Evolutionary conservation across 2,888 invertebrate genomes (phyloP), one percentile per base, ranked within the genome.

Genomic region (Lordiphosa andalusiaca): DNA sequence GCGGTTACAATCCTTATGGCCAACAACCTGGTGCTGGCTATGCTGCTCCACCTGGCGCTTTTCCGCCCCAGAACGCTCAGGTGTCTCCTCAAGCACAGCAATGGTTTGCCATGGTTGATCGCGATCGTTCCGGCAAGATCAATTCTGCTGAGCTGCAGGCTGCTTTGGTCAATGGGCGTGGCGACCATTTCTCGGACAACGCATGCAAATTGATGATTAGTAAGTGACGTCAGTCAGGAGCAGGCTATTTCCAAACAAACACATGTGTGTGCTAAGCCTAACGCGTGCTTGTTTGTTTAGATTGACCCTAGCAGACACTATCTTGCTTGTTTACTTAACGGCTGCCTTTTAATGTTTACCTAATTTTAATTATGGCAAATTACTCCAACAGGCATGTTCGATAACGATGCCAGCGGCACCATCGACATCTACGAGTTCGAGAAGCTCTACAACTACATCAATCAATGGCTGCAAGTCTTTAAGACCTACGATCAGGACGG

Each of bases 391-490:
- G 95, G 95, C 53, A 95, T 97, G 95, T 97, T 97, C 89, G 96
- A 97, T 86, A 93, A 93, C 75, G 95, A 96, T 84, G 93, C 93
- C 62, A 93, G 92, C 70, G 96, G 96, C n/a, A 94, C 94, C 21
- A 96, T 97, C 71, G 95, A 95, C 86, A 77, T 96, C 2, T 91
- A 92, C 69, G 96, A 96, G 88, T 97, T 97, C 87, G 94, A 95
- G 87, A 94, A 95, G 78, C 91, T 97, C 16, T 97, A 95, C 89
- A 93, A 92, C 54, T 97, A 97, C 85, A 93, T 97, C 35, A 96
- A 96, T 89, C 94, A 97, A 73, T 97, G 97, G 97, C 90, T 96
- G 48, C 91, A 92, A 7, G 94, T 95, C 0, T 97, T 97, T 89
- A 93, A 94, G 86, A 93, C 94, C 2, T 96, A 94, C 86, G 97